Evolutionary conservation across 2,113 vertebrate genomes (phyloP).

Genomic region (Pterocles gutturalis): DNA sequence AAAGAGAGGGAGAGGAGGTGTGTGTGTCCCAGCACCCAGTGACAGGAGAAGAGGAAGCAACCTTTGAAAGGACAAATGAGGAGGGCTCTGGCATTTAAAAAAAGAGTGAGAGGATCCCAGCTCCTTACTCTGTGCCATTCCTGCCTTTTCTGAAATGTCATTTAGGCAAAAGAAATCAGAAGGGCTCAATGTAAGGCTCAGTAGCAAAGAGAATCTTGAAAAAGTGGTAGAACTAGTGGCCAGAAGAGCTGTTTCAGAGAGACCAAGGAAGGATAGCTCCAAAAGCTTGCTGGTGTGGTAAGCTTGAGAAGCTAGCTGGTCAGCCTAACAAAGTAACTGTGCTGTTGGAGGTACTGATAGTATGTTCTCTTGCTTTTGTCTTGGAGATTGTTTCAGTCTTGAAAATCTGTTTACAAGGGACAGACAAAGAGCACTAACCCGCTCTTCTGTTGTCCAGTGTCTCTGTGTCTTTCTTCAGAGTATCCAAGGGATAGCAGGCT

Average conservation of each 20-base stretch:
- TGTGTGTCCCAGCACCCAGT: background rate
- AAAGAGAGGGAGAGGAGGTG: accelerated
- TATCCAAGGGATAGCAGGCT: background rate
- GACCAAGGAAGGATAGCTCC: background rate
- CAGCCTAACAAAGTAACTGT: background rate
- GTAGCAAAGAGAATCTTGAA: background rate
- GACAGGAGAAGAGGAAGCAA: background rate
- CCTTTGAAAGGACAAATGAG: background rate
- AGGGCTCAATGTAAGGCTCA: background rate
- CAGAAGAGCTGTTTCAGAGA: background rate
- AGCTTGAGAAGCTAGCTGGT: background rate
- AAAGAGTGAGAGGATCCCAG: background rate
- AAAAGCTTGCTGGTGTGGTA: background rate
- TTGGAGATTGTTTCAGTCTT: background rate
- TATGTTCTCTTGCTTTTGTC: background rate
- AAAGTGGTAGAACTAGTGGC: background rate
- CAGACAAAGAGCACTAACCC: background rate
- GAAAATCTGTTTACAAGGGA: background rate
- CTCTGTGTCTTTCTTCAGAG: background rate
- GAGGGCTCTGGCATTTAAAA: background rate
- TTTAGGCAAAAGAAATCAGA: background rate
- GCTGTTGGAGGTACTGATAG: background rate
- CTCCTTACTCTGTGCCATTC: background rate
- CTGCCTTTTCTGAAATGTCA: background rate
- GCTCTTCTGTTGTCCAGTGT: background rate